Evolutionary conservation across 2,888 invertebrate species (phyloP).

Genomic region (Girardia tigrina): DNA sequence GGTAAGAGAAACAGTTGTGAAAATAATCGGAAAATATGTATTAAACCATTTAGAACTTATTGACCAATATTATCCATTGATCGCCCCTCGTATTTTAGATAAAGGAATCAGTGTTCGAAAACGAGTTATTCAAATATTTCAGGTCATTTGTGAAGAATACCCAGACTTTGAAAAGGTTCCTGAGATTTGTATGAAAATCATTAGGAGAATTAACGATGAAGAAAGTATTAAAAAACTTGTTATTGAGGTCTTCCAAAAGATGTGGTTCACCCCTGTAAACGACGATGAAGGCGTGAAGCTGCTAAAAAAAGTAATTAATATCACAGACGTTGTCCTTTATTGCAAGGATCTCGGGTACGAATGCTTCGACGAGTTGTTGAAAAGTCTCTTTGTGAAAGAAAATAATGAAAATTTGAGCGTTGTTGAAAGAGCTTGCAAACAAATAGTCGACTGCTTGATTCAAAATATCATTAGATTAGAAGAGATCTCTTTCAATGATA

Average conservation of each 20-base stretch:
- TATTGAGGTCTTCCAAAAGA: constrained; percentile 89
- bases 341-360: constrained; percentile 49
- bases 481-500: constrained; percentile 51
- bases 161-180: constrained; percentile 89
- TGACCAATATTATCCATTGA: constrained; percentile 79
- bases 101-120: constrained; percentile 98
- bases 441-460: constrained; percentile 91
- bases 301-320: constrained; percentile 76
- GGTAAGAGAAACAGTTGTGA: constrained; percentile 93
- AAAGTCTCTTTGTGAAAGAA: constrained; percentile 56
- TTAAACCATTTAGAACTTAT: constrained; percentile 76
- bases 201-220: constrained; percentile 89
- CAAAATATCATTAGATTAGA: constrained; percentile 81
- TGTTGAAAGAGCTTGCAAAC: constrained; percentile 73
- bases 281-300: constrained; percentile 44
- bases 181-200: constrained; percentile 97
- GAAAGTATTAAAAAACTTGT: constrained; percentile 74
- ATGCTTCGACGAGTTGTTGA: constrained; percentile 78
- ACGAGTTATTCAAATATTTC: constrained; percentile 91
- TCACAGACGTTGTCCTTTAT: constrained; percentile 66
- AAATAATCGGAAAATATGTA: constrained; percentile 94
- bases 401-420: constrained; percentile 55
- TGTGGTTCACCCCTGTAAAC: constrained; percentile 81
- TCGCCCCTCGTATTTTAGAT: constrained; percentile 56
- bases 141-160: constrained; percentile 92